These are phyloP conservation scores for Rapana venosa DNA, from an alignment of 2,888 invertebrate genomes.

Conservation along the genomic window DNA sequence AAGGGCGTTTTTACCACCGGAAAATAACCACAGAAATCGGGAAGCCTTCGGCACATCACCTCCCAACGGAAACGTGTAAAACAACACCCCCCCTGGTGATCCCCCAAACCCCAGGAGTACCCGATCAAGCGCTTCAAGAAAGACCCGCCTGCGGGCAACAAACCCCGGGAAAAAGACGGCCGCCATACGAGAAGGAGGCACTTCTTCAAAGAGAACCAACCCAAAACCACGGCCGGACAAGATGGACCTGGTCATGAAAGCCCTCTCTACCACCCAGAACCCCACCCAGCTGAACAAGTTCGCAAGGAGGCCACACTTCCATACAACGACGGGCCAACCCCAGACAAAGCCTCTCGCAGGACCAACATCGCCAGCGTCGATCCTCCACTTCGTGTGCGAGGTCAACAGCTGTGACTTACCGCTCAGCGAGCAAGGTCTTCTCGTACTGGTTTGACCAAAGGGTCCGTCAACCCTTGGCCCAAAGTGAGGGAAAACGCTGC, in stretches of 20 bases:
- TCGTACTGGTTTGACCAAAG: slow-evolving; percentile 93
- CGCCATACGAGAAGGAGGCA: slow-evolving; percentile 86
- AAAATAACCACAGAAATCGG: neutral
- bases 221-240: slow-evolving; percentile 87
- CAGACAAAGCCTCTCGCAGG: slow-evolving; percentile 33
- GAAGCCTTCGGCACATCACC: slow-evolving; percentile 78
- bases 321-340: slow-evolving; percentile 95
- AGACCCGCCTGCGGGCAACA: slow-evolving; percentile 93
- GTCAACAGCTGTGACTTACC: slow-evolving; percentile 95
- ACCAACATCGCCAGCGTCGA: slow-evolving; percentile 79
- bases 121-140: slow-evolving; percentile 92
- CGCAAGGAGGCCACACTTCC: slow-evolving; percentile 88
- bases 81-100: no score
- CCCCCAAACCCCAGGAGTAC: slow-evolving; percentile 84
- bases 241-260: slow-evolving; percentile 87
- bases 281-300: slow-evolving; percentile 84
- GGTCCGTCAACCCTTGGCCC: slow-evolving; percentile 91
- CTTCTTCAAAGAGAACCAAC: slow-evolving; percentile 52
- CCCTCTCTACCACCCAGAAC: slow-evolving; percentile 83
- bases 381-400: slow-evolving; percentile 95
- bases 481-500: slow-evolving; percentile 94
- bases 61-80: slow-evolving; percentile 89
- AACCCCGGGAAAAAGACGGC: slow-evolving; percentile 97
- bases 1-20: no score
- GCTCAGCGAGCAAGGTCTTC: slow-evolving; percentile 90